Evolutionary conservation across 2,113 vertebrate species (phyloP).

Genomic region (Willisornis vidua): DNA sequence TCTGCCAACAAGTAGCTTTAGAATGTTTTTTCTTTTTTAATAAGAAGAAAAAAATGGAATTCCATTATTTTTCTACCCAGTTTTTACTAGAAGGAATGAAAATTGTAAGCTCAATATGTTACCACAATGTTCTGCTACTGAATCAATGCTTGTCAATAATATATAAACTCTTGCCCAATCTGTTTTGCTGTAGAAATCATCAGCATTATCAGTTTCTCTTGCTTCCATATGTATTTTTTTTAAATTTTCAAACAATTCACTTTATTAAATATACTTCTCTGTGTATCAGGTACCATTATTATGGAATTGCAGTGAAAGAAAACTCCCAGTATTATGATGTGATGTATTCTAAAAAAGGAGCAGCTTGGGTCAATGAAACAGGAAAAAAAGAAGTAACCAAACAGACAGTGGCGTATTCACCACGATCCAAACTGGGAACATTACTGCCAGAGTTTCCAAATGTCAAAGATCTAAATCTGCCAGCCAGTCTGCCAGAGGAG

Average conservation of each 20-base stretch:
- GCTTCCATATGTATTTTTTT: not conserved
- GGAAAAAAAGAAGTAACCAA: slow-evolving; percentile 99
- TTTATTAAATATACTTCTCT: slow-evolving; percentile 24
- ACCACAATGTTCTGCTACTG: not conserved
- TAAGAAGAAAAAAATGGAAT: not conserved
- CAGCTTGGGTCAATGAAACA: slow-evolving; percentile 97
- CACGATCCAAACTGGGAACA: slow-evolving; percentile 98
- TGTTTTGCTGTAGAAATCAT: not conserved
- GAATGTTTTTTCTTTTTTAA: not conserved
- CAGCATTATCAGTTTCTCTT: not conserved
- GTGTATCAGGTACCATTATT: slow-evolving; percentile 94
- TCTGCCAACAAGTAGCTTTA: slow-evolving; percentile 5
- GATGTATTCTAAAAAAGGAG: slow-evolving; percentile 99
- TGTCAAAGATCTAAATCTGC: slow-evolving; percentile 99
- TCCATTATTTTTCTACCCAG: not conserved
- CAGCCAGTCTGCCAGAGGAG: slow-evolving; percentile 95
- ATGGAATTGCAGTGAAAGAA: slow-evolving; percentile 98
- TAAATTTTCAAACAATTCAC: not conserved
- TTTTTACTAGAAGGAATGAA: not conserved
- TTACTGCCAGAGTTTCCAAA: slow-evolving; percentile 99
- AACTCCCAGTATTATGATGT: slow-evolving; percentile 98
- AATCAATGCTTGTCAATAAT: not conserved
- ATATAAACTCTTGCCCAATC: not conserved
- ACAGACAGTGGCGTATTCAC: slow-evolving; percentile 99
- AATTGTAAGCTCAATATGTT: not conserved